These are phyloP conservation scores for Talpa occidentalis DNA, from an alignment of 2,113 vertebrate genomes.

Conservation along the genomic window DNA sequence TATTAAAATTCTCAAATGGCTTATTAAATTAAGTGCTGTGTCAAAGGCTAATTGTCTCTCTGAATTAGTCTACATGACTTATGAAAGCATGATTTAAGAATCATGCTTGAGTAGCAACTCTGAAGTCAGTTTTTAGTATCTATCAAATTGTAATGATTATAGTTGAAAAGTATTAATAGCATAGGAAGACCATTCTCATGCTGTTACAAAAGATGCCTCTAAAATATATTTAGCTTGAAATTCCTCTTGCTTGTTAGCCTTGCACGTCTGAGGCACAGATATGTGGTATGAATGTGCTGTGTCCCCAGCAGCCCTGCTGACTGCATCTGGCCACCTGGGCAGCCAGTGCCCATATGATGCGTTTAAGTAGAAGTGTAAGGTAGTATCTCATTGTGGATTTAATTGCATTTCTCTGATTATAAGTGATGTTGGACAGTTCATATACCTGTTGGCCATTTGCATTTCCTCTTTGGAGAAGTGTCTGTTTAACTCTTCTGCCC, in stretches of 20 bases:
- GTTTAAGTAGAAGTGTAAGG: no score
- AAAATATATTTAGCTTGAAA: neutral
- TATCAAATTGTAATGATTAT: neutral
- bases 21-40: conserved; percentile 74
- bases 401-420: no score
- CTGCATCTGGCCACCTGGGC: neutral
- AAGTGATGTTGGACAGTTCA: no score
- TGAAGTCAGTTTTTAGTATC: conserved; percentile 51
- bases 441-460: no score
- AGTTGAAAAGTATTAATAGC: neutral
- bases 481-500: no score
- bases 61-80: conserved; percentile 49
- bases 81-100: conserved; percentile 26
- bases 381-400: no score
- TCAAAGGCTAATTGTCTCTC: conserved; percentile 74
- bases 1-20: conserved; percentile 71
- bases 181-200: neutral
- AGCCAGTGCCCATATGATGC: no score
- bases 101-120: conserved; percentile 22
- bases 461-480: no score
- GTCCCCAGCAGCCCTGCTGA: neutral
- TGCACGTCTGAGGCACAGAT: rapidly evolving
- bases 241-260: rapidly evolving
- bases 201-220: neutral
- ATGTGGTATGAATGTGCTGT: neutral